Evolutionary conservation across 2,888 invertebrate species (phyloP).

Genomic region (Chloromyia formosa): DNA sequence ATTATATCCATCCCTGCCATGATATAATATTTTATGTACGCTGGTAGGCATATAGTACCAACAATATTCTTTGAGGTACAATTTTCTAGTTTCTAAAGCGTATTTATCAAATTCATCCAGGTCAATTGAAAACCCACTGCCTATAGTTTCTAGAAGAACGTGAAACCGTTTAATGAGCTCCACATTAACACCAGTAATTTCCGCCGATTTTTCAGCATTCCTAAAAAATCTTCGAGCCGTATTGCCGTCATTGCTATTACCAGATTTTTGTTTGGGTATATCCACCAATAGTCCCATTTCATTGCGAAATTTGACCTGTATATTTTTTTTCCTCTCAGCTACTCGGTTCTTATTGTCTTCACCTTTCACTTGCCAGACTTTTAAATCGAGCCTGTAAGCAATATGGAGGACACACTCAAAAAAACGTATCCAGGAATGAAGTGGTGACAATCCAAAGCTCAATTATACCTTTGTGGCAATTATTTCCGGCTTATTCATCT

Average conservation of each 20-base stretch:
- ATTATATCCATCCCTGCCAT: constrained; percentile 47
- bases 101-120: constrained; percentile 38
- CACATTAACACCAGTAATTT: constrained; percentile 39
- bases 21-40: constrained; percentile 54
- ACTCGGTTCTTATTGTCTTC: background rate
- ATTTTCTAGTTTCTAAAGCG: constrained; percentile 34
- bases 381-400: constrained; percentile 7
- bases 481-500: no score
- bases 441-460: background rate
- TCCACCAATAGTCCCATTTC: constrained; percentile 30
- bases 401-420: constrained; percentile 46
- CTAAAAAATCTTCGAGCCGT: constrained; percentile 42
- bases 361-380: constrained; percentile 17
- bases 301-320: constrained; percentile 27
- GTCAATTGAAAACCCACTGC: constrained; percentile 42
- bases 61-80: constrained; percentile 53
- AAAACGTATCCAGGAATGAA: constrained; percentile 6
- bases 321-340: background rate
- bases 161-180: constrained; percentile 29
- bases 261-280: constrained; percentile 21
- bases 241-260: constrained; percentile 46
- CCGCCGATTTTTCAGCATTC: constrained; percentile 38
- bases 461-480: no score
- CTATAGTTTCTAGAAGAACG: constrained; percentile 27
- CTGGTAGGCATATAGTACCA: constrained; percentile 55